Percentiles rank a stretch among this genome's conserved stretches.
phyloP scores from a whole-genome alignment of 2,888 invertebrate genomes.

The Patella pellucida region DNA sequence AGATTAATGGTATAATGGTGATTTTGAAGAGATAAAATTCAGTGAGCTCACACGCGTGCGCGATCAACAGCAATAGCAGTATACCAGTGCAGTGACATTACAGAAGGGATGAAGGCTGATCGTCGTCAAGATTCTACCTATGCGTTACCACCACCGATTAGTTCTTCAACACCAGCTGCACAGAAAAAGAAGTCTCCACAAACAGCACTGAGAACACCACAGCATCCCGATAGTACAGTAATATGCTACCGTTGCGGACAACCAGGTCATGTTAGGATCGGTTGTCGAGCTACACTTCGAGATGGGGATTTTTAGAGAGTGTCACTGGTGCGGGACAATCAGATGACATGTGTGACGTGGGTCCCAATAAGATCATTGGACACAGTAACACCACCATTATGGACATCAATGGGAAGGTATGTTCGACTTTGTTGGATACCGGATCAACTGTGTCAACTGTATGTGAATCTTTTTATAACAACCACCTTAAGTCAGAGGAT shows the following conservation, averaged over 20 bases:
- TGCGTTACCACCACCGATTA: not conserved
- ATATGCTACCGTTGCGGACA: not conserved
- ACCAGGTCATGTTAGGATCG: not conserved
- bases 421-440: not conserved
- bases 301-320: not conserved
- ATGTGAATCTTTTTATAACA: no score
- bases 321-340: not conserved
- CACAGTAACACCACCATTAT: conserved; percentile 1
- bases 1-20: no score
- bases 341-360: not conserved
- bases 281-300: not conserved
- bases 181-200: not conserved
- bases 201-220: not conserved
- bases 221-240: not conserved
- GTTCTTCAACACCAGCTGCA: not conserved
- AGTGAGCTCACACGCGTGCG: no score
- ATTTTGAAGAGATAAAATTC: no score
- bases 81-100: no score
- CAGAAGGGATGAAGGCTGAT: not conserved
- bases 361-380: no score
- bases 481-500: not conserved
- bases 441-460: conserved; percentile 1
- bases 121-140: not conserved
- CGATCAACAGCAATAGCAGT: no score
- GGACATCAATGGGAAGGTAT: not conserved